Evolutionary conservation across 2,113 vertebrate species (phyloP).

Genomic region (Bombycilla garrulus): DNA sequence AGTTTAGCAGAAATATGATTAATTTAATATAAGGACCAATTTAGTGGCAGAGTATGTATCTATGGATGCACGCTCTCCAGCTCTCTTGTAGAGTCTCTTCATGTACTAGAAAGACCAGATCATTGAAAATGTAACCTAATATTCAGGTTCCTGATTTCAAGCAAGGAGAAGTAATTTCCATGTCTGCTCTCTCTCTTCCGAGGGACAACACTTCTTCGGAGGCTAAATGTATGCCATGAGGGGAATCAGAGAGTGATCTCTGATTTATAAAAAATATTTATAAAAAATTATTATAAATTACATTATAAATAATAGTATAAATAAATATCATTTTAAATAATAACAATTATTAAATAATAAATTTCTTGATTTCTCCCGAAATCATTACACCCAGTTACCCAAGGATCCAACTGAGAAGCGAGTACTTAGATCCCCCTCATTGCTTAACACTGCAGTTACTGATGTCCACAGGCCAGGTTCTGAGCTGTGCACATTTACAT

Average conservation of each 20-base stretch:
- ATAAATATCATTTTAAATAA: too few species aligned
- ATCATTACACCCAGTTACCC: not conserved
- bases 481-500: not conserved
- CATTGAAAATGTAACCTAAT: not conserved
- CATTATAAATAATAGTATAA: too few species aligned
- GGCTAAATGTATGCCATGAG: not conserved
- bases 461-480: not conserved
- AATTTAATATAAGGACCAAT: not conserved
- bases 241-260: not conserved
- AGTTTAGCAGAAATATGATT: not conserved
- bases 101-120: not conserved
- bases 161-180: not conserved
- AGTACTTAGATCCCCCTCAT: not conserved
- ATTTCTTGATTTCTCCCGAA: not conserved
- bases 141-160: not conserved
- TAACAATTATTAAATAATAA: too few species aligned
- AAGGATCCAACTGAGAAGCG: not conserved
- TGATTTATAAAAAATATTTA: not conserved
- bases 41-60: not conserved
- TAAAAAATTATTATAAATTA: too few species aligned
- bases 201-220: not conserved
- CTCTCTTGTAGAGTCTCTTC: not conserved
- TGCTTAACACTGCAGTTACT: not conserved
- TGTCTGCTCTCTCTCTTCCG: not conserved
- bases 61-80: not conserved